phyloP scores from a whole-genome alignment of 2,797 vertebrate species.

The Acrossocheilus wenchowensis region DNA sequence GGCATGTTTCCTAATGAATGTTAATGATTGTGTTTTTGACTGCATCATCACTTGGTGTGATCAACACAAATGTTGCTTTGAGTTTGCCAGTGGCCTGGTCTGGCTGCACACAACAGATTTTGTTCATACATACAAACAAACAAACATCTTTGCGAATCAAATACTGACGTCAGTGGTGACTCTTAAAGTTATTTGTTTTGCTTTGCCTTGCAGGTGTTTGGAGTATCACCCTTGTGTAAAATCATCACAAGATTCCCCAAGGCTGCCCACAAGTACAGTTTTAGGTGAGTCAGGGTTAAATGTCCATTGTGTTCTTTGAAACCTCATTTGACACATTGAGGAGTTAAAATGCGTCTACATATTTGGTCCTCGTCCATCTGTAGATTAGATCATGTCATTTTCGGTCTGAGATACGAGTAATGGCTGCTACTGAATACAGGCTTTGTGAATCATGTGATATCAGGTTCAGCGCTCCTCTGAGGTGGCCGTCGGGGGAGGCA shows the following conservation, averaged over 20 bases:
- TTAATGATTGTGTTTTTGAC: constrained; percentile 10
- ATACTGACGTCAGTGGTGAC: background rate
- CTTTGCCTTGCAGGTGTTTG: constrained; percentile 16
- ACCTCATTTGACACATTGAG: constrained; percentile 1
- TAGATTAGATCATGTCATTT: constrained; percentile 23
- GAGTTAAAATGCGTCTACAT: background rate
- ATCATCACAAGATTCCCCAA: constrained; percentile 2
- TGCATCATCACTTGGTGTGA: background rate
- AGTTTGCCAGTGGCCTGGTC: background rate
- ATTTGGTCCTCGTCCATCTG: background rate
- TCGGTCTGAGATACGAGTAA: background rate
- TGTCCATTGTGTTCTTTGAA: background rate
- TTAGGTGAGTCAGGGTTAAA: constrained; percentile 14
- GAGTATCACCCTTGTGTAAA: constrained; percentile 27
- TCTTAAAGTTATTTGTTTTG: background rate
- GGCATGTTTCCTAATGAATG: background rate
- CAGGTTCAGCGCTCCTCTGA: constrained; percentile 45
- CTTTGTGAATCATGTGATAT: constrained; percentile 53
- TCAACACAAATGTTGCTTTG: background rate
- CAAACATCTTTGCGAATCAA: background rate
- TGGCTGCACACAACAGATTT: background rate
- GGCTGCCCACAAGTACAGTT: constrained; percentile 7
- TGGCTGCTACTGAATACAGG: constrained; percentile 11
- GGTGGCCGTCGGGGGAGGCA: background rate
- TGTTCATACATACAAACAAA: background rate